Evolutionary conservation across 2,888 invertebrate species (phyloP), one percentile per base, ranked within the genome.

Genomic region (Tridacna crocea): DNA sequence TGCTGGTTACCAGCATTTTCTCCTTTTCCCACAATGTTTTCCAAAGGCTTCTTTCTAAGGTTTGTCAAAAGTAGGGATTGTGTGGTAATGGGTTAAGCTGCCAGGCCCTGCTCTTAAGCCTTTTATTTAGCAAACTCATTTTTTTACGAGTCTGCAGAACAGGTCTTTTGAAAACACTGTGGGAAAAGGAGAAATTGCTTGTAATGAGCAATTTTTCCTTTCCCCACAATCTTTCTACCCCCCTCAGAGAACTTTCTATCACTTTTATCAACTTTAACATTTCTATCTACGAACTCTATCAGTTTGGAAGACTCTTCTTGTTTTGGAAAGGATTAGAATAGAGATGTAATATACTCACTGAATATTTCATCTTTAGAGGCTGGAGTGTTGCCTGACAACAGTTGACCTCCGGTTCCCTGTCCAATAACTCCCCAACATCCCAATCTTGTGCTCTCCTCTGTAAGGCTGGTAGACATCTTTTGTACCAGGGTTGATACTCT

Each of bases 351-450:
- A 36, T 36, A 63, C 88, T 77, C 73, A 92, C 92, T 90, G 77
- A 93, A 85, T 24, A 93, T 87, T 22, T 92, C 90, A 8, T 90
- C 84, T 65, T 88, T 87, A 27, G 88, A 83, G 36, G 91, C 72
- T 22, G 92, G 90, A 17, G 78, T 73, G 27, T 83, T 88, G n/a
- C 89, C 88, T 22, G 90, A 89, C 47, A 93, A 79, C 10, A 93
- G 87, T 75, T 88, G 89, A 17, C 85, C 92, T 10, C 93, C 93
- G 12, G 91, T 91, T 12, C 91, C 92, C 75, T 92, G 84, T 65
- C 92, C 92, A 27, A 92, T 88, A 15, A 93, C 89, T 6, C 92
- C 93, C 92, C 93, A 93, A 46, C 92, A 91, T 22, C 93, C 93
- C n/a, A 92, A 82, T 26, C 93, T 80, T 72, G 88, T 80, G 82